Evolutionary conservation across 2,797 vertebrate genomes (phyloP), one percentile per base, ranked within the genome.

Genomic region (Nannoperca australis): DNA sequence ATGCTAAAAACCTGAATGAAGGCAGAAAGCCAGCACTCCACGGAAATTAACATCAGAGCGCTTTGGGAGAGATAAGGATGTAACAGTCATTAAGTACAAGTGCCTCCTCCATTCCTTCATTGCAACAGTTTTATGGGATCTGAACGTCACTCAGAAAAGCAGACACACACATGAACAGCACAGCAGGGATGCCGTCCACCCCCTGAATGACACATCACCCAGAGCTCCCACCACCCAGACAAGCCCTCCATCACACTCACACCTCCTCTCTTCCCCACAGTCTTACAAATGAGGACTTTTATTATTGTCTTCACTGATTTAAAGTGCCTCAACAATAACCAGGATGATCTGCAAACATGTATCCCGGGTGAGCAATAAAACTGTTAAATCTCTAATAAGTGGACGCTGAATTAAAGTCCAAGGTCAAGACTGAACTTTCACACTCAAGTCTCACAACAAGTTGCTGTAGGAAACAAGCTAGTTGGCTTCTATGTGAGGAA

Each of bases 11-110:
- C 69, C 75, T 85, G 86, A 90, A 87, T 88, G 81, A 80, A 91
- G 66, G 77, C 85, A 80, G 74, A 76, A 82, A 74, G 80, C 69
- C 10, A 64, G 75, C 82, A 70, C 82, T 85, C 63, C 74, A 76
- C 15, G 73, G 85, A 90, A 88, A 90, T 91, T 80, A 91, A 83
- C 87, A 84, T 85, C 66, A 65, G 78, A 59, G 81, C 24, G 38
- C 75, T 71, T 51, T 58, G 65, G 75, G 85, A 79, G 79, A 80
- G 83, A 91, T 88, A 75, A 85, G 75, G 69, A 88, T 49, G 45
- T 62, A 55, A 40, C 85, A 84, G 79, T 70, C 73, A 79, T 83
- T 88, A 83, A 79, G 60, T 65, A 59, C 70, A 70, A 83, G 63
- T 83, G 75, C 82, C 81, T 85, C 83, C 79, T 87, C 76, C 60